These are phyloP conservation scores for Amazonetta brasiliensis DNA, from an alignment of 2,797 vertebrate genomes.

Conservation along the genomic window DNA sequence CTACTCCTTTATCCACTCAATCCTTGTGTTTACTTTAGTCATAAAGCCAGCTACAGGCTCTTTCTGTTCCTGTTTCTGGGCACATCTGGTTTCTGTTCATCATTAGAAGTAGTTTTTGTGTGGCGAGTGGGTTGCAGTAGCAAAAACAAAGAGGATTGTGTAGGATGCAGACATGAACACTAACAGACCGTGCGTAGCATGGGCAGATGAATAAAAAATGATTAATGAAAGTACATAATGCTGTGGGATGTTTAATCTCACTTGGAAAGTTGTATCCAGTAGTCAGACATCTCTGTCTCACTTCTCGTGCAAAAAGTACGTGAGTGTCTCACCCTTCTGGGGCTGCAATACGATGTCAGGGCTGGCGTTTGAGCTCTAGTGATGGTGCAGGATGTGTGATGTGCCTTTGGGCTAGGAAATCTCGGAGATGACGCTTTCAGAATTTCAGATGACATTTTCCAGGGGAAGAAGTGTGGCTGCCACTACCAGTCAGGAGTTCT, in stretches of 20 bases:
- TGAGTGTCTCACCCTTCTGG: neutral
- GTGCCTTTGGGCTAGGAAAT: constrained; percentile 46
- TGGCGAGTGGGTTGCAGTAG: neutral
- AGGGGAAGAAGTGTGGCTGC: constrained; percentile 61
- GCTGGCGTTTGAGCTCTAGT: neutral
- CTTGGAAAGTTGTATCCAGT: neutral
- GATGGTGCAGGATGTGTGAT: constrained; percentile 19
- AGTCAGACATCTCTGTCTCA: neutral
- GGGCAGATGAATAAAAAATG: neutral
- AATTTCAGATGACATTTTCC: constrained; percentile 70
- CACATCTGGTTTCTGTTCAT: neutral
- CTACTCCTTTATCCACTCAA: neutral
- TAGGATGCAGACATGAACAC: rapidly evolving
- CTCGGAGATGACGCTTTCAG: constrained; percentile 41
- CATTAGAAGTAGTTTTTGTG: neutral
- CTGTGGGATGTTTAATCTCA: neutral
- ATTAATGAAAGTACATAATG: neutral
- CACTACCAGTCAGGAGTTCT: constrained; percentile 74
- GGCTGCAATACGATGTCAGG: neutral
- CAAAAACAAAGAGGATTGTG: neutral
- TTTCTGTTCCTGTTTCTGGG: neutral
- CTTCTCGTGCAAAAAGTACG: neutral
- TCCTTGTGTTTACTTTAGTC: neutral
- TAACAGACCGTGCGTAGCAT: neutral
- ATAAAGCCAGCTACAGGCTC: neutral